phyloP scores from a whole-genome alignment of 2,113 vertebrate species.

The Acanthisitta chloris region DNA sequence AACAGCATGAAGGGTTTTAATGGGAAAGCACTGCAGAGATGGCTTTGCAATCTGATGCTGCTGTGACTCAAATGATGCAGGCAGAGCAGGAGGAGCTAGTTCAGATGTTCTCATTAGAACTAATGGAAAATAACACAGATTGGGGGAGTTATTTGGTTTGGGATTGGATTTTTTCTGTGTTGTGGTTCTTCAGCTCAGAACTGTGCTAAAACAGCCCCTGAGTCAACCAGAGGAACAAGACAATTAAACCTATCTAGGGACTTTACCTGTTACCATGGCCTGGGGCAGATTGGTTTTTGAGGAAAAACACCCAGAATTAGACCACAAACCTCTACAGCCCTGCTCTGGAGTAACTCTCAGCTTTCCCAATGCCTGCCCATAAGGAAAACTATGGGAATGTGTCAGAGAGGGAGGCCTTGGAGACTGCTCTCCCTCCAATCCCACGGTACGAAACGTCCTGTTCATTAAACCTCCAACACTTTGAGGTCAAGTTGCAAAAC shows the following conservation, averaged over 20 bases:
- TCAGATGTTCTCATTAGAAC: not conserved
- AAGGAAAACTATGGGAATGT: rapidly evolving
- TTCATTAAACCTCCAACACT: not conserved
- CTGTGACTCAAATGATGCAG: not conserved
- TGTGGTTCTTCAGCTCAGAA: not conserved
- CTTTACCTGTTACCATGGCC: rapidly evolving
- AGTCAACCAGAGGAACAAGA: not conserved
- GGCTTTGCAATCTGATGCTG: not conserved
- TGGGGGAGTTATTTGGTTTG: rapidly evolving
- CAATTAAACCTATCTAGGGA: not conserved
- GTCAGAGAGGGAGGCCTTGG: too few species aligned
- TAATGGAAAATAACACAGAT: not conserved
- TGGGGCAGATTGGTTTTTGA: not conserved
- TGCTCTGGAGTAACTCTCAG: not conserved
- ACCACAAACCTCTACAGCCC: not conserved
- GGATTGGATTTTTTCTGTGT: not conserved
- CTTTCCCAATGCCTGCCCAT: not conserved
- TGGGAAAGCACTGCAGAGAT: not conserved
- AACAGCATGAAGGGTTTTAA: not conserved
- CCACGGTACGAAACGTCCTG: not conserved
- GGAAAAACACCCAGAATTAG: rapidly evolving
- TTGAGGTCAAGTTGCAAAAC: not conserved
- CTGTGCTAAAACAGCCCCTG: not conserved
- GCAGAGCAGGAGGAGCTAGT: not conserved
- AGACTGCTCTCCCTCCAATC: rapidly evolving